Base-by-base conservation (phyloP, 2,888 invertebrate genomes). In the Epistrophella euchroma region DNA sequence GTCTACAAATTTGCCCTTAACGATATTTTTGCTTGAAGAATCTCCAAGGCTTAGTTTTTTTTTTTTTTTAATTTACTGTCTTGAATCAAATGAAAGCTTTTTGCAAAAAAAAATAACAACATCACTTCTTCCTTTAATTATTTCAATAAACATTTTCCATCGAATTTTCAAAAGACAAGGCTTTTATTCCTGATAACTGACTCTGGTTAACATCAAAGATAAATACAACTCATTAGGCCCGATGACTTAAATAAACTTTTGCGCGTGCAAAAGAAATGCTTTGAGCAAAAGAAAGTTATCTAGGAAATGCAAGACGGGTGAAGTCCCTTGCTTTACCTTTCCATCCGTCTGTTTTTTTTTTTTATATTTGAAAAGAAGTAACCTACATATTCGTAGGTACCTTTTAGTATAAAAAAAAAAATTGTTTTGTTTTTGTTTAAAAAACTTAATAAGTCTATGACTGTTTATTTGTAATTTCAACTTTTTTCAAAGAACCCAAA, bases 181-280 rank as follows among this genome's bases (percentile, higher is more conserved):
- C 52, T 68, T 68, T 68, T 50, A 15, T 66, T 66, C 47, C 9
- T 68, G 25, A 19, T 32, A 47, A 32, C 35, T 22, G 47, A 19
- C 47, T 64, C 37, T 68, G 37, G 50, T 50, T 66, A 32, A 68
- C 68, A 50, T 68, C 37, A 50, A 68, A 68, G 50, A 52, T 37
- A 68, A 68, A 68, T 68, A 52, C 50, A 68, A 52, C 22, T 68
- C 66, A 68, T 52, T 68, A 68, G 37, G 47, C 10, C 50, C 66
- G 35, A 47, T 64, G 64, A 52, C 50, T 50, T 7, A 22, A 52
- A 37, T 0, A 68, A 68, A 68, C 19, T 52, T 68, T 68, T 50
- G 19, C 11, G 37, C 35, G 15, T 52, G 37, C n/a, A 52, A 6
- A 50, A n/a, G 35, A 60, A 60, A 17, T 52, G 47, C 68, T 37